Evolutionary conservation across 2,113 vertebrate genomes (phyloP), one percentile per base, ranked within the genome.

Genomic region (Thalassoma bifasciatum): DNA sequence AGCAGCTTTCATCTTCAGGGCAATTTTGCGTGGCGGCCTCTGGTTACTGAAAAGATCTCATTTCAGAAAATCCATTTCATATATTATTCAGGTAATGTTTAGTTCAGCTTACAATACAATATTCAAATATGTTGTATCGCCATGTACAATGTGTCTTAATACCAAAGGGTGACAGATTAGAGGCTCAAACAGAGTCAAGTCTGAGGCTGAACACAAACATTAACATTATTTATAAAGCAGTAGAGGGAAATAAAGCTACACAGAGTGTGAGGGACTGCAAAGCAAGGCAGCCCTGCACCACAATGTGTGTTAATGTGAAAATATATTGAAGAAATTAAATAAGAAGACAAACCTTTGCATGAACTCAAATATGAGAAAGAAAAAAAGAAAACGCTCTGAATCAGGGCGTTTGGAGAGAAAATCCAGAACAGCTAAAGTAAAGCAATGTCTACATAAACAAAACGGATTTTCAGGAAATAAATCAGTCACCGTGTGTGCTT

Each of bases 11-110:
- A 86, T 92, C 90, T 88, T 83, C 67, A 44, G 84, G 73, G 70
- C 75, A 46, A 62, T 80, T 82, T 73, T 85, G 72, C 63, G 47
- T 65, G 76, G 83, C 68, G 67, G 82, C 75, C 83, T 83, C 73
- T 79, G 79, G 72, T 84, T 79, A 72, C 84, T 72, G 83, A 85
- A 81, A 81, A 84, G 84, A 86, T 88, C 87, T 79, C 46, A 75
- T 92, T 86, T 80, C 80, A 81, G 61, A 82, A 82, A 89, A 87
- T 89, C 84, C 30, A 83, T 89, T 75, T 81, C 77, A 84, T 89
- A 53, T 86, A 79, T 90, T 84, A 88, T 87, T 87, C 83, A 77
- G 69, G 59, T 85, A 69, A 2, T 64, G 83, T 84, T 77, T 74
- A 58, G 79, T 73, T 60, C 7, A 11, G 75, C 76, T 89, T 82